Percentiles rank a stretch among this genome's conserved stretches.
Evolutionary conservation across 2,888 invertebrate species (phyloP).

Genomic region (Ligdia adustata): DNA sequence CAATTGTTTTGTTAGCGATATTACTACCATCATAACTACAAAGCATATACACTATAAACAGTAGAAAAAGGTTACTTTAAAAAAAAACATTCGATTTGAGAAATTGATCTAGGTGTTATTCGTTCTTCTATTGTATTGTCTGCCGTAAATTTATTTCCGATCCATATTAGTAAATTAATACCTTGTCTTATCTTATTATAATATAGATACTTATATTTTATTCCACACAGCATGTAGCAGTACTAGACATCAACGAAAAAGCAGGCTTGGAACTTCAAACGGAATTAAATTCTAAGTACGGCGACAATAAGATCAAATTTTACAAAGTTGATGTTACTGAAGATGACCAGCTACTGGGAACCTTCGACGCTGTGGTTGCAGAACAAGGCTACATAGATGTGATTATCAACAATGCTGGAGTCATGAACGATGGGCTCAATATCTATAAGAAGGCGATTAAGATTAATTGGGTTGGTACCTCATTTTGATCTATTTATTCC

Average conservation of each 20-base stretch:
- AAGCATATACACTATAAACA: too few relatives aligned
- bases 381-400: conserved; percentile 51
- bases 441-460: conserved; percentile 50
- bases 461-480: conserved; percentile 59
- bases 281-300: conserved; percentile 49
- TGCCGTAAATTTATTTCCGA: background rate
- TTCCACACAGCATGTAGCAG: conserved; percentile 54
- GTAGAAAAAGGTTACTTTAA: too few relatives aligned
- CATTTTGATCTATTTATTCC: too few relatives aligned
- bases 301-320: conserved; percentile 47
- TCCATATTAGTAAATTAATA: too few relatives aligned
- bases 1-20: too few relatives aligned
- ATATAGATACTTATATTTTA: conserved; percentile 16
- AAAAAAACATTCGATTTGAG: too few relatives aligned
- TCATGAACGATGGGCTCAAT: conserved; percentile 51
- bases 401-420: conserved; percentile 55
- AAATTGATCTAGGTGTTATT: too few relatives aligned
- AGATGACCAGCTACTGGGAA: conserved; percentile 45
- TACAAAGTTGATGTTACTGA: conserved; percentile 57
- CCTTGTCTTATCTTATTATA: too few relatives aligned
- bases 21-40: too few relatives aligned
- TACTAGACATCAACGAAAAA: conserved; percentile 49
- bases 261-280: conserved; percentile 45
- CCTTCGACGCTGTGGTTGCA: conserved; percentile 42
- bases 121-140: too few relatives aligned